Base-by-base conservation (phyloP, 1,140 invertebrate genomes). In the Yoshiicerus persimilis region DNA sequence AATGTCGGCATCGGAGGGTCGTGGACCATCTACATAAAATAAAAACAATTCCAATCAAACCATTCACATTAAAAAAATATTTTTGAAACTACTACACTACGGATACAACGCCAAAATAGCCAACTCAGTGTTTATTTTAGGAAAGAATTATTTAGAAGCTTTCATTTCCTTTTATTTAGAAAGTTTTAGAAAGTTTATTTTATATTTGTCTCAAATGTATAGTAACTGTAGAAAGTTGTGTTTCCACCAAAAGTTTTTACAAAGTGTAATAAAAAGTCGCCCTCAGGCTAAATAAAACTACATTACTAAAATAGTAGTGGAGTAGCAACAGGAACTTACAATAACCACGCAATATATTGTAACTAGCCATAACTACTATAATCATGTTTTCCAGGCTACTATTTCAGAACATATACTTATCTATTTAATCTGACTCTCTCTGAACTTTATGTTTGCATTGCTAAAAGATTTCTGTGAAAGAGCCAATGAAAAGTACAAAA, bases 1-100 rank as follows among this genome's bases (percentile, higher is more conserved):
- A 87, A 99, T 98, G 91, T 99, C 97, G 92, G 98, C 98, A 92
- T 98, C 96, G 56, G 96, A 96, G 13, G 98, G 98, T 90, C 98
- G 94, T 20, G 97, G 97, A 89, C 97, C 98, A 93, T 99, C 98
- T 99, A 93, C 23, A 89, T 94, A 93, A 90, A 80, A 89, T 89
- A 86, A 90, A 41, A 62, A 70, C 66, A 70, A 70, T 36, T 38
- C 75, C 75, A 20, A n/a, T 80, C 8, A 80, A 75, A 36, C 32
- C 20, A 20, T 80, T 16, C 20, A 87, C 23, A 39, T 84, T 39
- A 86, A 86, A 75, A n/a, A 30, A 77, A 66, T 66, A 66, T 25
- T 3, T 23, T 66, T 25, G 2, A 66, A 66, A 66, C 11, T 16
- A 47, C 41, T 47, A 47, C 41, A 47, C 41, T n/a, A n/a, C n/a